Conservation (phyloP, 2,113 vertebrate species). For the Archocentrus centrarchus region DNA sequence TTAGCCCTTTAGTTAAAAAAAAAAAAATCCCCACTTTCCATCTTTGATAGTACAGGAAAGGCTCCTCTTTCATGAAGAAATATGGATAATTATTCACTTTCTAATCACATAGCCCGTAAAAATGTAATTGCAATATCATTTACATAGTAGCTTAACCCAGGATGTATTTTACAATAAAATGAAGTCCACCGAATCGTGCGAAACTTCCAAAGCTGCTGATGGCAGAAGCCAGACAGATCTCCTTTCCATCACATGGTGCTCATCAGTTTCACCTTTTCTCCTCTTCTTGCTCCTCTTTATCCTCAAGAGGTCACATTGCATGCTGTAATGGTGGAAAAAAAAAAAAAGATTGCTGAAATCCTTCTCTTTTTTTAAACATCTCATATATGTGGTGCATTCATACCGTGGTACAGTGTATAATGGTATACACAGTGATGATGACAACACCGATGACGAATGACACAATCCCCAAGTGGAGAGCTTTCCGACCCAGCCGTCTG, state of each 20-base stretch:
- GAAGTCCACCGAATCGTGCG: background rate
- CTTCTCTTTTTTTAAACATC: background rate
- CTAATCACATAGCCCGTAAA: background rate
- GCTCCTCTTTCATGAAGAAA: background rate
- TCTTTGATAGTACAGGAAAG: background rate
- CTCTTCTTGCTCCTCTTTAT: background rate
- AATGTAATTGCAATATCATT: background rate
- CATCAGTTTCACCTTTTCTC: slow-evolving; percentile 5
- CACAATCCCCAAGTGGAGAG: slow-evolving; percentile 85
- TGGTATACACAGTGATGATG: slow-evolving; percentile 81
- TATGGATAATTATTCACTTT: background rate
- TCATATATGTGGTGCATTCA: slow-evolving; percentile 19
- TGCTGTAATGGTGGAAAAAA: slow-evolving; percentile 16
- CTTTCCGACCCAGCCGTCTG: slow-evolving; percentile 83
- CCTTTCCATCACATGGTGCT: background rate
- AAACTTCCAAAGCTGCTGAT: slow-evolving; percentile 12
- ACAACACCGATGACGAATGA: slow-evolving; percentile 87
- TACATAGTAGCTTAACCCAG: background rate
- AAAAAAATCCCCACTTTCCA: background rate
- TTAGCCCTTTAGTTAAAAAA: background rate
- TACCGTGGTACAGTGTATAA: slow-evolving; percentile 88
- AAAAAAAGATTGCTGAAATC: background rate
- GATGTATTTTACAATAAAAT: background rate
- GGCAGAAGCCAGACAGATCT: slow-evolving; percentile 9
- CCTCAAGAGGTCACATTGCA: slow-evolving; percentile 19